Conservation (phyloP, 2,113 vertebrate genomes). For the Amblyornis subalaris region DNA sequence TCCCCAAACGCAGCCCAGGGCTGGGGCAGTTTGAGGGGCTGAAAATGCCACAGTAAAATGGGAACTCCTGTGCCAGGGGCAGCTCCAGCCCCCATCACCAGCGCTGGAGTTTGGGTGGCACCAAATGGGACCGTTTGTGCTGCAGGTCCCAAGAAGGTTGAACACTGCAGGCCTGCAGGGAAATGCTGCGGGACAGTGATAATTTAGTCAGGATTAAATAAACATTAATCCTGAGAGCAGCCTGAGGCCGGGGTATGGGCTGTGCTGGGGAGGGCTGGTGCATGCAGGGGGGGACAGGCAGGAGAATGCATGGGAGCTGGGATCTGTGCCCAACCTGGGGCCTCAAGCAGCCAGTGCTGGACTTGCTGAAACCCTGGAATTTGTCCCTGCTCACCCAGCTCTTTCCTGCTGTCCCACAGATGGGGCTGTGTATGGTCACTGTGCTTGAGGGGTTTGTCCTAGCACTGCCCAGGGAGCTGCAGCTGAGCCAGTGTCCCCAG, state of each 20-base stretch:
- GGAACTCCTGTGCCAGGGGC: background rate
- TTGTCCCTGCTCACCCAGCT: background rate
- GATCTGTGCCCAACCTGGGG: background rate
- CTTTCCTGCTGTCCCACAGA: background rate
- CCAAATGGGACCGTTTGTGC: background rate
- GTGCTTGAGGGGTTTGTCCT: background rate
- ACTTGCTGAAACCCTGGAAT: background rate
- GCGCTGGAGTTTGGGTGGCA: background rate
- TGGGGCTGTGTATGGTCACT: too few relatives aligned
- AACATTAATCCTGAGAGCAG: rapidly evolving
- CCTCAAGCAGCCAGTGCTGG: background rate
- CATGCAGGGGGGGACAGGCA: background rate
- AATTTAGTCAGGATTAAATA: background rate
- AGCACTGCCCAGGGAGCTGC: background rate
- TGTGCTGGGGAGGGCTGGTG: background rate
- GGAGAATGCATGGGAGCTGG: background rate
- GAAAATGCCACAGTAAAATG: rapidly evolving
- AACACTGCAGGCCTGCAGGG: rapidly evolving
- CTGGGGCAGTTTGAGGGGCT: background rate
- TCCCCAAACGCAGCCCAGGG: background rate
- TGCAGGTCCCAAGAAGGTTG: background rate
- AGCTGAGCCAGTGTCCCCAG: background rate
- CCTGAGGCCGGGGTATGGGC: background rate
- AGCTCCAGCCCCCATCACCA: background rate
- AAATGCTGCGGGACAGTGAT: background rate